phyloP scores from a whole-genome alignment of 2,888 invertebrate species.

The Geophilus truncorum region DNA sequence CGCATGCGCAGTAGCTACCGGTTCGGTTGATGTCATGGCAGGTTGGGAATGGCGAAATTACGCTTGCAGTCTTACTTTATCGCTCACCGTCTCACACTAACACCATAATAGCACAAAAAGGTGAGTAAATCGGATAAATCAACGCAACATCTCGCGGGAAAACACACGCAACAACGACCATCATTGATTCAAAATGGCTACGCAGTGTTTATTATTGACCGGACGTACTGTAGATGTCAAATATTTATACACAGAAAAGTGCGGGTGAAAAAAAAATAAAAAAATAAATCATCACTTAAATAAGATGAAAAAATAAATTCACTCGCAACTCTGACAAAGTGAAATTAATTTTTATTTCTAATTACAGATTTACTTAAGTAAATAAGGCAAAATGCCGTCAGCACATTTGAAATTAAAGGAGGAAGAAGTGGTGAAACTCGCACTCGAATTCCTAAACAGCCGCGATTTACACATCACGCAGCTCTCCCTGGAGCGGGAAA shows the following conservation, averaged over 20 bases:
- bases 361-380: background rate
- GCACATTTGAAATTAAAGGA: conserved; percentile 78
- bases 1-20: background rate
- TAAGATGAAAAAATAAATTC: background rate
- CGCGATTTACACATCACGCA: conserved; percentile 84
- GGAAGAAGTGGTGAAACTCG: conserved; percentile 79
- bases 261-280: background rate
- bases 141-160: background rate
- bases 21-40: background rate
- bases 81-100: background rate
- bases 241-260: background rate
- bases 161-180: background rate
- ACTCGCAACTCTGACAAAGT: too few relatives aligned
- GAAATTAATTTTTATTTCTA: too few relatives aligned
- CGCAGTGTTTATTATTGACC: background rate
- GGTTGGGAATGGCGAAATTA: background rate
- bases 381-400: conserved; percentile 60
- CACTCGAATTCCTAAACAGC: conserved; percentile 79
- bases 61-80: background rate
- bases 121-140: background rate
- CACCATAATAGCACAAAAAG: background rate
- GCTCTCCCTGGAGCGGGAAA: conserved; percentile 85
- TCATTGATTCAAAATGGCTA: background rate
- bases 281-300: background rate
- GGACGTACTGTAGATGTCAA: background rate